Percentiles rank a stretch among this genome's conserved stretches.
These are phyloP conservation scores for Drosophila navojoa DNA, from an alignment of 1,140 invertebrate species.

Conservation along the genomic window DNA sequence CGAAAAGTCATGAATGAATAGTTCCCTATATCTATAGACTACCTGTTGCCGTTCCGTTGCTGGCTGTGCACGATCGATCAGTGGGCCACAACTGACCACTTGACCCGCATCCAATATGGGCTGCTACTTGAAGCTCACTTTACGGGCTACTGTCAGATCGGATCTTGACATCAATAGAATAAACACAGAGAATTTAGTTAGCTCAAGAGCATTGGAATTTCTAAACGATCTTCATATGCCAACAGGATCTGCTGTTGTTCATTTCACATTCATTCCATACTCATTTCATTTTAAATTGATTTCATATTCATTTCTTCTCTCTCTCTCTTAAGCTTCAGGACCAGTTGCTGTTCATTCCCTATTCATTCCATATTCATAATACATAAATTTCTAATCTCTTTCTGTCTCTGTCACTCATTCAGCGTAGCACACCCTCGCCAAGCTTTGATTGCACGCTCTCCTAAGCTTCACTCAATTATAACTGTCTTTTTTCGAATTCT, in stretches of 20 bases:
- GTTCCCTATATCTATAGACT: not conserved
- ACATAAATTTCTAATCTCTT: too few relatives aligned
- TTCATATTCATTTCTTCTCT: too few relatives aligned
- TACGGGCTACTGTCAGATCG: conserved; percentile 57
- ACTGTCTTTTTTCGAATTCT: not conserved
- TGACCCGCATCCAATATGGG: conserved; percentile 11
- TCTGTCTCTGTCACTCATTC: too few relatives aligned
- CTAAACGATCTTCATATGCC: too few relatives aligned
- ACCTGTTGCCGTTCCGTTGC: conserved; percentile 1
- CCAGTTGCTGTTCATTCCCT: too few relatives aligned
- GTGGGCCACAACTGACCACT: conserved; percentile 14
- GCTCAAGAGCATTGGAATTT: too few relatives aligned
- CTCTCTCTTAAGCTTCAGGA: too few relatives aligned
- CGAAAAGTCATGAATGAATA: conserved; percentile 22
- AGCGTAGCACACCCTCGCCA: not conserved
- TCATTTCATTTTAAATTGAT: not conserved
- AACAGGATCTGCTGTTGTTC: not conserved
- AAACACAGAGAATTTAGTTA: not conserved
- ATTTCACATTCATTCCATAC: not conserved
- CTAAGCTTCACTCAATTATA: conserved; percentile 18
- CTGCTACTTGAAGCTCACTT: conserved; percentile 10
- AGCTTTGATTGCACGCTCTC: not conserved
- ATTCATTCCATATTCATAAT: too few relatives aligned
- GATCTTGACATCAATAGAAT: conserved; percentile 61
- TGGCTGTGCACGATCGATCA: conserved; percentile 1